Percentiles rank a stretch among this genome's conserved stretches.
These are phyloP conservation scores for Melopsittacus undulatus DNA, from an alignment of 2,797 vertebrate genomes.

Conservation along the genomic window DNA sequence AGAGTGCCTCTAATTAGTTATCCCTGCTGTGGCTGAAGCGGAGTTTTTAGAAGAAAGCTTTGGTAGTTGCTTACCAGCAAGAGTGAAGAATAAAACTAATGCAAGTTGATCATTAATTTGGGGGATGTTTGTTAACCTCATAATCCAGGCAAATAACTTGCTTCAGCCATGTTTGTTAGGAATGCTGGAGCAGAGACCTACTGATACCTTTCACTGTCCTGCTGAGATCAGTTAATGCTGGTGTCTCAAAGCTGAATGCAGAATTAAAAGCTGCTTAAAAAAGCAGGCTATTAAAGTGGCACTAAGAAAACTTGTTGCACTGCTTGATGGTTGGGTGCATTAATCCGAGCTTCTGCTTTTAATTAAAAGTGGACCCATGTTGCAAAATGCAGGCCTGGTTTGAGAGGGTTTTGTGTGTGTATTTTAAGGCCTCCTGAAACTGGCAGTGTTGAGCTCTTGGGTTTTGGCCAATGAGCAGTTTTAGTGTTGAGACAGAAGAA, in stretches of 20 bases:
- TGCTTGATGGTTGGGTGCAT: constrained; percentile 24
- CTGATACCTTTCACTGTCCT: background rate
- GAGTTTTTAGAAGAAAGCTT: constrained; percentile 18
- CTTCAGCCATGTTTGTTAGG: constrained; percentile 22
- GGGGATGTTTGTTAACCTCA: constrained; percentile 6
- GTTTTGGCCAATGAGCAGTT: background rate
- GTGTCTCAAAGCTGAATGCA: constrained; percentile 30
- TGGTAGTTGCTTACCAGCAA: constrained; percentile 20
- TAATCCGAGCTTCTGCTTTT: constrained; percentile 45
- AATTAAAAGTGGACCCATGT: background rate
- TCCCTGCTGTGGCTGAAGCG: background rate
- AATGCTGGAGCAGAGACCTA: background rate
- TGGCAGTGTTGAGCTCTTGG: background rate
- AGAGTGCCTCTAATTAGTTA: constrained; percentile 51
- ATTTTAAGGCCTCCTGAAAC: background rate
- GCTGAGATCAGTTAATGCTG: constrained; percentile 52
- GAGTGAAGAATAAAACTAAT: constrained; percentile 1
- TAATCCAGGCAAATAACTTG: constrained; percentile 41
- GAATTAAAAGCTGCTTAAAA: constrained; percentile 57
- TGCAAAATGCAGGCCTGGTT: background rate
- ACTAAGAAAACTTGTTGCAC: background rate
- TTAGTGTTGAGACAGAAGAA: background rate
- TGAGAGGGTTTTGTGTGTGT: background rate
- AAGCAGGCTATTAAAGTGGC: constrained; percentile 31
- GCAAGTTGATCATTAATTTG: background rate